Evolutionary conservation across 2,888 invertebrate species (phyloP).

Genomic region (Apamea crenata): DNA sequence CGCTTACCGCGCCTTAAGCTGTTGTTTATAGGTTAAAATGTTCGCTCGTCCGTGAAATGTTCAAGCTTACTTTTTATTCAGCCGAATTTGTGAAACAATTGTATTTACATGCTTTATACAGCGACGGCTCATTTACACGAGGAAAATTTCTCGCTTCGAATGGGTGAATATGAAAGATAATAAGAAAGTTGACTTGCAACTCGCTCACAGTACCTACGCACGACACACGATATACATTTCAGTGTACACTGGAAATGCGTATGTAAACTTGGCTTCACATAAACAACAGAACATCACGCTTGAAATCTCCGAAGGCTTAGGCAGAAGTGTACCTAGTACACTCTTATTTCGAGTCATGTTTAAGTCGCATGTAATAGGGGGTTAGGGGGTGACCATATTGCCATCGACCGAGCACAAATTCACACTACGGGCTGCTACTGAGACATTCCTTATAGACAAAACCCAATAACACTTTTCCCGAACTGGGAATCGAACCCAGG

Average conservation of each 20-base stretch:
- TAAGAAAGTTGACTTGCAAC: background rate
- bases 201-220: background rate
- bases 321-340: too few relatives aligned
- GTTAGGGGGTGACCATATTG: too few relatives aligned
- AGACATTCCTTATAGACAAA: too few relatives aligned
- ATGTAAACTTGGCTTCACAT: background rate
- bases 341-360: too few relatives aligned
- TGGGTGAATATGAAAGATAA: background rate
- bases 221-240: background rate
- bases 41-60: conserved; percentile 45
- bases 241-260: too few relatives aligned
- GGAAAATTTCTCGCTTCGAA: background rate
- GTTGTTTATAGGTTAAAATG: conserved; percentile 62
- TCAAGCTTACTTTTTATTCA: conserved; percentile 65
- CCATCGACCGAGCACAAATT: too few relatives aligned
- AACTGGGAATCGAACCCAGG: too few relatives aligned
- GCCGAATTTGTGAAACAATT: conserved; percentile 66
- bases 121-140: background rate
- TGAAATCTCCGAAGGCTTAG: too few relatives aligned
- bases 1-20: conserved; percentile 32
- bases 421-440: too few relatives aligned
- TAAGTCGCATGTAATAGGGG: too few relatives aligned
- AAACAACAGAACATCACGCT: too few relatives aligned
- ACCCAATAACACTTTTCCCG: too few relatives aligned
- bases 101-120: conserved; percentile 59